These are phyloP conservation scores for Agapornis roseicollis DNA, from an alignment of 2,113 vertebrate species.

Conservation along the genomic window DNA sequence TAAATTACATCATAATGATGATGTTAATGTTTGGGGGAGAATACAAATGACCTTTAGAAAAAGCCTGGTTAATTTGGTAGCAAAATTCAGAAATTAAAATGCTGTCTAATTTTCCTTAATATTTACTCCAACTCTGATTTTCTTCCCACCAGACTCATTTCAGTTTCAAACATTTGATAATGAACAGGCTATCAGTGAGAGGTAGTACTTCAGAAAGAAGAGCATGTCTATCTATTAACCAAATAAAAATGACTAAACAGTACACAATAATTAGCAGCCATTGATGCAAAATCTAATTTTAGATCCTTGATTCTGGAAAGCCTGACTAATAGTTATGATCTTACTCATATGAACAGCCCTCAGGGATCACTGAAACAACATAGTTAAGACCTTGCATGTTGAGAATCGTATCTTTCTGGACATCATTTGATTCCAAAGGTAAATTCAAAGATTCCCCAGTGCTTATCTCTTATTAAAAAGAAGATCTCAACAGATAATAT, in stretches of 20 bases:
- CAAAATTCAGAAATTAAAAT: background rate
- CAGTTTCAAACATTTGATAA: background rate
- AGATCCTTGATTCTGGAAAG: background rate
- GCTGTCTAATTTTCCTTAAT: background rate
- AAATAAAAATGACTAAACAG: background rate
- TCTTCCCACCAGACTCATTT: background rate
- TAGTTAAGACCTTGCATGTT: background rate
- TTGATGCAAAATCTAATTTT: background rate
- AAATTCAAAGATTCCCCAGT: background rate
- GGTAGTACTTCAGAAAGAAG: background rate
- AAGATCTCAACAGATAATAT: background rate
- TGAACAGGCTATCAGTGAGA: background rate
- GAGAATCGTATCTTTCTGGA: background rate
- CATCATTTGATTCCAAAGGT: background rate
- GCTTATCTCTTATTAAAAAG: background rate
- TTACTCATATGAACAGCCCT: background rate
- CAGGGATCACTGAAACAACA: background rate
- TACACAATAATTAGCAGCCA: background rate
- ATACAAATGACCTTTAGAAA: constrained; percentile 2
- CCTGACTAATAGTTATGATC: background rate
- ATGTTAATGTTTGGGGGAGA: background rate
- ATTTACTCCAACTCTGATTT: background rate
- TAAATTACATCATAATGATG: constrained; percentile 2
- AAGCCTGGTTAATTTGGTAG: background rate
- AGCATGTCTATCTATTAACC: background rate